Evolutionary conservation across 2,888 invertebrate species (phyloP).

Genomic region (Elmis aenea): DNA sequence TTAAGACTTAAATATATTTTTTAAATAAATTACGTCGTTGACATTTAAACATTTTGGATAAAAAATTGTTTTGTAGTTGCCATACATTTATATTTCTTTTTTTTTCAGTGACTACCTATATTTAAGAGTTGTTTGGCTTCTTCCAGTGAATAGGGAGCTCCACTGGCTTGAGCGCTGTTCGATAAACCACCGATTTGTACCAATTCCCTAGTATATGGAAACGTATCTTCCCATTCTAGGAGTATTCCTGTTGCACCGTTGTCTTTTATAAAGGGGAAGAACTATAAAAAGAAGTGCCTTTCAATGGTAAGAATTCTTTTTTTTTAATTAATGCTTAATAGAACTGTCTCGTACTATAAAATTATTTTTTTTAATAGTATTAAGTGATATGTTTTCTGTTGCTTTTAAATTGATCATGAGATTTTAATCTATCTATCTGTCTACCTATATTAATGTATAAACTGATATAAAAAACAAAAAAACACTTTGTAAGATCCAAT

Average conservation of each 20-base stretch:
- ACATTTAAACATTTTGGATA: no score
- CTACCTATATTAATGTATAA: no score
- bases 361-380: no score
- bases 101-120: conserved; percentile 37
- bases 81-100: conserved; percentile 1
- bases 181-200: conserved; percentile 54
- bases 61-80: not conserved
- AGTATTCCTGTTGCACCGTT: conserved; percentile 78
- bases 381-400: no score
- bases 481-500: no score
- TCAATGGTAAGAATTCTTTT: no score
- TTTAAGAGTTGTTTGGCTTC: conserved; percentile 64
- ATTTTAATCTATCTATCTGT: no score
- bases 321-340: no score
- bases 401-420: no score
- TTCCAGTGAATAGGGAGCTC: conserved; percentile 60
- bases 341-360: no score
- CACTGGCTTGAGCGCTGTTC: conserved; percentile 48
- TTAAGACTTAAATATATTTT: no score
- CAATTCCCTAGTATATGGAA: conserved; percentile 68
- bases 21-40: not conserved
- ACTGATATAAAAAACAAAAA: no score
- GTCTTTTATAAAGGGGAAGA: conserved; percentile 57
- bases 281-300: conserved; percentile 46
- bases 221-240: conserved; percentile 87